phyloP scores from a whole-genome alignment of 1,140 invertebrate species.

The Ceratitis capitata region DNA sequence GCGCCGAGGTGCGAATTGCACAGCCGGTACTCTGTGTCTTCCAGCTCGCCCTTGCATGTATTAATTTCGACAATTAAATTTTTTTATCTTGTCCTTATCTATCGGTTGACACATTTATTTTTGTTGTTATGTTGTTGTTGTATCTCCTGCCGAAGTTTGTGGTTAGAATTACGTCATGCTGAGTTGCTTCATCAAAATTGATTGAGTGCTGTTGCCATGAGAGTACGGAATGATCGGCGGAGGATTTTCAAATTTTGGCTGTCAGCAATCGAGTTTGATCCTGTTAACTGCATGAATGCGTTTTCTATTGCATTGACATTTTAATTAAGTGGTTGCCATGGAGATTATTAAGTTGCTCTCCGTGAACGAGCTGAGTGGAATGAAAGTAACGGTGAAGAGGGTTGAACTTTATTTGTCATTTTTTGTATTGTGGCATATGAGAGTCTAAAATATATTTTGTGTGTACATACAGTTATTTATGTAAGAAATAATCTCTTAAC shows the following conservation, averaged over 20 bases:
- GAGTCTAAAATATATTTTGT: not conserved
- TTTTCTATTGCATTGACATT: not conserved
- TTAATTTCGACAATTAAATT: not conserved
- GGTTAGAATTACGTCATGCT: not conserved
- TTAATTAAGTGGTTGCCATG: not conserved
- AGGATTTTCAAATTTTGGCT: not conserved
- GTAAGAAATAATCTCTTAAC: not conserved
- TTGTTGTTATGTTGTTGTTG: not conserved
- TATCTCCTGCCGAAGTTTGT: not conserved
- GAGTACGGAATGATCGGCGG: not conserved
- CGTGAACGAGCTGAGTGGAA: not conserved
- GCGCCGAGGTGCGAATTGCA: not conserved
- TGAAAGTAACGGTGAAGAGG: not conserved
- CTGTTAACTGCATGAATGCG: conserved; percentile 3
- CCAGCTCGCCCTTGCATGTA: not conserved
- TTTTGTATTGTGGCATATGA: not conserved
- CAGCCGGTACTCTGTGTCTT: not conserved
- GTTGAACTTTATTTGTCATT: not conserved
- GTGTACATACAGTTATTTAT: not conserved
- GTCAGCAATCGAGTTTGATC: not conserved
- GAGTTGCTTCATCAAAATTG: not conserved
- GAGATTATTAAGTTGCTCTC: not conserved
- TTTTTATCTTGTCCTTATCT: not conserved
- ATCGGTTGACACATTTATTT: not conserved
- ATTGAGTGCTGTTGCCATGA: not conserved